Percentiles rank a stretch among this genome's conserved stretches.
Conservation (phyloP, 2,113 vertebrate species). For the Hypocryptadius cinnamomeus region DNA sequence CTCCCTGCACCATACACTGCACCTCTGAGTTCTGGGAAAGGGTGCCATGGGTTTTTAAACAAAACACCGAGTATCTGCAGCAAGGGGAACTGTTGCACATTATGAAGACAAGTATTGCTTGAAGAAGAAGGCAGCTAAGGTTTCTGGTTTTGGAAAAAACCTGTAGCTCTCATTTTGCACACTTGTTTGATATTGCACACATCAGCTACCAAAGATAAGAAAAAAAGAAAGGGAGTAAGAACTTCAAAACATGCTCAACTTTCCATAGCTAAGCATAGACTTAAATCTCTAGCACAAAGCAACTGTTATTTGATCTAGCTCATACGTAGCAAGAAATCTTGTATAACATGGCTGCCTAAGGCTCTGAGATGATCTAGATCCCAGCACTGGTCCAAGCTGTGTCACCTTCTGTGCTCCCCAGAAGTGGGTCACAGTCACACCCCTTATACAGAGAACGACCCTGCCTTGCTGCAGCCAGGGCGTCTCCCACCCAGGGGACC, state of each 20-base stretch:
- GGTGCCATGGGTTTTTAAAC: background rate
- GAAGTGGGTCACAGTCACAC: background rate
- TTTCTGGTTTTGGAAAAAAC: background rate
- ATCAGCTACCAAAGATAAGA: background rate
- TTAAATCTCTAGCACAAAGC: background rate
- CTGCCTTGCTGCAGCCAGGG: background rate
- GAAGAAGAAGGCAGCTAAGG: background rate
- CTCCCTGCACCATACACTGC: background rate
- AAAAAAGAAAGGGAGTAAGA: background rate
- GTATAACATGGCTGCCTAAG: background rate
- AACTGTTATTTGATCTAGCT: background rate
- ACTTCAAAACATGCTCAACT: background rate
- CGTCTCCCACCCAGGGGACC: background rate
- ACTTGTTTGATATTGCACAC: background rate
- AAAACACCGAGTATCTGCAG: background rate
- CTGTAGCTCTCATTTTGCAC: background rate
- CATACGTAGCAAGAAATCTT: background rate
- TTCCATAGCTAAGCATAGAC: background rate
- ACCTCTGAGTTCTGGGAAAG: background rate
- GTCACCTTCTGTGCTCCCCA: background rate
- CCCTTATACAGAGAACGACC: background rate
- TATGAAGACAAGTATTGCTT: background rate
- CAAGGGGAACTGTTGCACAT: rapidly evolving
- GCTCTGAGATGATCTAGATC: background rate
- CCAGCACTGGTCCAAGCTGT: background rate